Percentiles rank a stretch among this genome's conserved stretches.
Evolutionary conservation across 2,113 vertebrate genomes (phyloP).

Genomic region (rat (Rattus norvegicus)): GRCr8 NC_086027.1:19171001-19171500

Average conservation of each 20-base stretch:
- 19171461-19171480: background rate
- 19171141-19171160: background rate
- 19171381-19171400: background rate
- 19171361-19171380: background rate
- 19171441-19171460: background rate
- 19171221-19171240: background rate
- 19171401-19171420: background rate
- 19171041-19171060: background rate
- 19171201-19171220: background rate
- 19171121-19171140: background rate
- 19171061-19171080: background rate
- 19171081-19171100: background rate
- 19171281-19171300: background rate
- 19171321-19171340: background rate
- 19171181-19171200: background rate
- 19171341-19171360: background rate
- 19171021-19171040: background rate
- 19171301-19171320: background rate
- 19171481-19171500: background rate
- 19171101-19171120: background rate
- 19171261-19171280: background rate
- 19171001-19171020: background rate
- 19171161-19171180: background rate
- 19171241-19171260: background rate
- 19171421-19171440: background rate